Conservation (phyloP, 2,113 vertebrate genomes). For the Chitala chitala region DNA sequence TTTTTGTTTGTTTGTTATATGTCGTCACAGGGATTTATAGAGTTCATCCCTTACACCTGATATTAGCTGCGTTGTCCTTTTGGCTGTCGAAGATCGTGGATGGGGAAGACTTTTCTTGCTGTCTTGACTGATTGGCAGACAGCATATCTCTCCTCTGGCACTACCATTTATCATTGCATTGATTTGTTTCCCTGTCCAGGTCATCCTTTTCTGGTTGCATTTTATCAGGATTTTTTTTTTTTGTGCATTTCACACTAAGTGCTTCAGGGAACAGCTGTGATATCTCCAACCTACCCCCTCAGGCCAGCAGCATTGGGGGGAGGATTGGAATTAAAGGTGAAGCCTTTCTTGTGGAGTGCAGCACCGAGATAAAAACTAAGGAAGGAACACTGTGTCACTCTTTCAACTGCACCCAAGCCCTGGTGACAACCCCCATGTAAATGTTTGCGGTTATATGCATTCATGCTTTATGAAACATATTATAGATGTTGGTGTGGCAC, state of each 20-base stretch:
- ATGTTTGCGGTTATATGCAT: not conserved
- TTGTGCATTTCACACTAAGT: not conserved
- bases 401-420: not conserved
- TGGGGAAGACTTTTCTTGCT: not conserved
- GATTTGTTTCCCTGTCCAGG: slow-evolving; percentile 1
- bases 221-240: not conserved
- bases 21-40: not conserved
- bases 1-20: not conserved
- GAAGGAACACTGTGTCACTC: not conserved
- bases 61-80: too few species aligned
- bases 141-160: not conserved
- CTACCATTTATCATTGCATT: not conserved
- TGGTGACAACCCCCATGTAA: not conserved
- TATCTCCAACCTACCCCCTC: not conserved
- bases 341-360: not conserved
- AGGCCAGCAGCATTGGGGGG: too few species aligned
- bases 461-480: not conserved
- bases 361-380: not conserved
- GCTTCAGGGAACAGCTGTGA: not conserved
- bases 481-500: not conserved
- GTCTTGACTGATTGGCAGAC: not conserved
- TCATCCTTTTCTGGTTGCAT: not conserved
- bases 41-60: not conserved
- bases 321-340: not conserved
- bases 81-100: not conserved